A percentile compares a stretch with the other conserved stretches of the same genome.
phyloP scores from a whole-genome alignment of 2,797 vertebrate genomes.

The Myotis findleyi region DNA sequence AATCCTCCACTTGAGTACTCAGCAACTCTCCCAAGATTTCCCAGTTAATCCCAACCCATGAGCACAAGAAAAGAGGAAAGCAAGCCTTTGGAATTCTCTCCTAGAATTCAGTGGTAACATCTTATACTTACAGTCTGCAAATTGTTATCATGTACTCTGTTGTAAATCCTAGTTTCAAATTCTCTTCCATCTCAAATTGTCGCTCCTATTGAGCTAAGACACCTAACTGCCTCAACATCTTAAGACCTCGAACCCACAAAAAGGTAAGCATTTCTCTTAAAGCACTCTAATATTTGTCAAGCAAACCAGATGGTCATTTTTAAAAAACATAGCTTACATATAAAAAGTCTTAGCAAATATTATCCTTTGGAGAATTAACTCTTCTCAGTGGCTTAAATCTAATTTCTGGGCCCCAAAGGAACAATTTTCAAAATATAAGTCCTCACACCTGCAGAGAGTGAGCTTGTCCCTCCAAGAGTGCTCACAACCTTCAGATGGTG shows the following conservation, averaged over 20 bases:
- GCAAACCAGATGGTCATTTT: not conserved
- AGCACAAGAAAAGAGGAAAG: not conserved
- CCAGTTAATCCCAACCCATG: not conserved
- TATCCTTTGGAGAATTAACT: not conserved
- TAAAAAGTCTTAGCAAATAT: not conserved
- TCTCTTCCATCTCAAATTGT: not conserved
- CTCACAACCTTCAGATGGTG: too few relatives aligned
- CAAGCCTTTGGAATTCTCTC: not conserved
- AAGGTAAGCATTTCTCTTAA: not conserved
- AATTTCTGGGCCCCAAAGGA: not conserved
- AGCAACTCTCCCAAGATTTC: not conserved
- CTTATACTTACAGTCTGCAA: not conserved
- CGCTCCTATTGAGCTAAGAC: not conserved
- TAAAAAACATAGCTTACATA: not conserved
- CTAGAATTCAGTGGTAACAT: not conserved
- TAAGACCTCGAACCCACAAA: not conserved
- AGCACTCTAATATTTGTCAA: not conserved
- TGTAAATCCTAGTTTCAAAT: not conserved
- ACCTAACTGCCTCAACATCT: not conserved
- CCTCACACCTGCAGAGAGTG: not conserved
- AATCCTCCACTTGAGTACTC: not conserved
- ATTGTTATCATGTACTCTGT: not conserved
- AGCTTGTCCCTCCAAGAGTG: not conserved
- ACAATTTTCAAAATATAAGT: constrained; percentile 10
- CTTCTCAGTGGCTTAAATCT: not conserved